Evolutionary conservation across 2,113 vertebrate species (phyloP), one percentile per base, ranked within the genome.

Genomic region (Setophaga coronata): DNA sequence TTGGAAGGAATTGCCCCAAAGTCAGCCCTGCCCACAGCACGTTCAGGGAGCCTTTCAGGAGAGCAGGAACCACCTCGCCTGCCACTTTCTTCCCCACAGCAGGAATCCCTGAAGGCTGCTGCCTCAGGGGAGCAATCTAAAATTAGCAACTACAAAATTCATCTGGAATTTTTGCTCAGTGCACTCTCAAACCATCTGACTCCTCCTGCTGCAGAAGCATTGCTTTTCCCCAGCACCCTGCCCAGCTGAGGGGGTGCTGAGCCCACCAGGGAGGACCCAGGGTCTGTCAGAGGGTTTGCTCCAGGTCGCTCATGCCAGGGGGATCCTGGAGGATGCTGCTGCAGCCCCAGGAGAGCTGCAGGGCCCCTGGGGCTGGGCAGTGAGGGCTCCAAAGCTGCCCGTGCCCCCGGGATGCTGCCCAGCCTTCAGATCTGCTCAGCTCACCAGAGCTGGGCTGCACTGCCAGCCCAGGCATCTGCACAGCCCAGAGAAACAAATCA

Each of bases 91-190:
- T 87, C 93, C 80, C 62, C 82, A 51, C 24, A 94, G 94, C 76
- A 71, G 76, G 50, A 93, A 84, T 93, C 57, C 76, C 89, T 34
- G 79, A 48, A 89, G 71, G 73, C 54, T 65, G 69, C 2, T 77
- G 64, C 94, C 93, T 94, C 82, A 34, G 74, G 72, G 66, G 60
- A 71, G 61, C 50, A 51, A 79, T 85, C 94, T 87, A 96, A 95
- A 95, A 94, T 85, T 95, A 87, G 82, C 76, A 91, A 13, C 64
- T 86, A 45, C n/a, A 72, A 47, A 95, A 94, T 48, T 62, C 18
- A 20, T 81, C 80, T 61, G n/a, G 34, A 74, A 40, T 85, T 83
- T 54, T 65, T 14, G 1, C 56, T 80, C 72, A 4, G 1, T 11
- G 17, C 50, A 1, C 31, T 89, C 92, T 45, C 3, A 6, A 66